Conservation (phyloP, 2,797 vertebrate genomes). For the Peromyscus melanophrys region DNA sequence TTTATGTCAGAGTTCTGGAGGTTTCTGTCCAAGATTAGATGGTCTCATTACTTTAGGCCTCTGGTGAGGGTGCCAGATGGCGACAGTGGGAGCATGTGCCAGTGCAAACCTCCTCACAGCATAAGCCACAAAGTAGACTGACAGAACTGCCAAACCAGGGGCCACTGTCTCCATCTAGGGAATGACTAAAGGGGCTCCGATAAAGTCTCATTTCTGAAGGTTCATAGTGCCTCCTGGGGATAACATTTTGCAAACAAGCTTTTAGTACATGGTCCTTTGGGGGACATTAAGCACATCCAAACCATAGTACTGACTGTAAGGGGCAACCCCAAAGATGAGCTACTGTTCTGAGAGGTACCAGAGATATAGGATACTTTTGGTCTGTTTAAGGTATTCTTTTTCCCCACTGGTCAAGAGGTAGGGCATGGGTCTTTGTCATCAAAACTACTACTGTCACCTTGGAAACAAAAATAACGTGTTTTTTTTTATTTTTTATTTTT, state of each 20-base stretch:
- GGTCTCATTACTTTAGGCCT: neutral
- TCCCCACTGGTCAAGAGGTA: neutral
- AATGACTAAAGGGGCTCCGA: neutral
- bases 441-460: neutral
- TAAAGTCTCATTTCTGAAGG: neutral
- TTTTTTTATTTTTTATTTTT: neutral
- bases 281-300: neutral
- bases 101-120: neutral
- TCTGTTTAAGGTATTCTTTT: neutral
- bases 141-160: neutral
- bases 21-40: neutral
- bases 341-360: neutral
- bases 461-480: neutral
- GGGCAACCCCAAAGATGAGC: neutral
- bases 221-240: neutral
- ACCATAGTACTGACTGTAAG: neutral
- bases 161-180: neutral
- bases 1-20: conserved; percentile 18
- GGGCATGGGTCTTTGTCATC: no score
- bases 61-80: neutral
- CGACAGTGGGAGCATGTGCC: neutral
- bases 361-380: neutral
- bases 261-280: neutral
- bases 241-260: neutral
- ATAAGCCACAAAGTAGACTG: neutral